These are phyloP conservation scores for Mormyrus hasselquistii DNA, from an alignment of 2,797 vertebrate species.

Conservation along the genomic window DNA sequence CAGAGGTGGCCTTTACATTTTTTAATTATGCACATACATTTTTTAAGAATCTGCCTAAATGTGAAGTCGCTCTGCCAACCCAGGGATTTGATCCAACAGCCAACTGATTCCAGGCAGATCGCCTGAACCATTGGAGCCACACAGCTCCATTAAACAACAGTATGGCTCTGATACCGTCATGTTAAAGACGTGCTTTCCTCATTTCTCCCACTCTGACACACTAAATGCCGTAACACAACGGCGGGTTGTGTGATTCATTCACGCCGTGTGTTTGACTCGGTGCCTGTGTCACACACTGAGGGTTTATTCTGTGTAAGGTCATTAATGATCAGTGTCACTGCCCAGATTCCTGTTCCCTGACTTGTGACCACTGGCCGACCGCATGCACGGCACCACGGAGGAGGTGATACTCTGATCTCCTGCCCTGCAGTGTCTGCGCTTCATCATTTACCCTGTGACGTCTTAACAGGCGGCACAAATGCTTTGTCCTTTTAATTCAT, in stretches of 20 bases:
- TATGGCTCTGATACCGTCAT: not conserved
- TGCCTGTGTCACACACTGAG: not conserved
- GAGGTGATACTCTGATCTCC: not conserved
- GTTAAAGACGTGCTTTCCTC: not conserved
- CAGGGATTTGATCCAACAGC: not conserved
- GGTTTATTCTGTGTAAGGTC: not conserved
- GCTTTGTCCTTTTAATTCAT: not conserved
- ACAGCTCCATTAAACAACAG: not conserved
- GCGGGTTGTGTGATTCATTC: not conserved
- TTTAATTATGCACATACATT: not conserved
- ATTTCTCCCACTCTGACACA: not conserved
- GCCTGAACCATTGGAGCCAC: not conserved
- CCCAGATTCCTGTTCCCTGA: not conserved
- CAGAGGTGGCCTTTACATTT: not conserved
- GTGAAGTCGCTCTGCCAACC: not conserved
- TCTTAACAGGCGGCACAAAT: not conserved
- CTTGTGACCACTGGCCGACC: not conserved
- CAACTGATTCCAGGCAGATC: not conserved
- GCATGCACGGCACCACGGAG: not conserved
- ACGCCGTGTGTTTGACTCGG: not conserved
- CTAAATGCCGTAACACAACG: not conserved
- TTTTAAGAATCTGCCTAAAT: not conserved
- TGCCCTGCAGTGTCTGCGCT: not conserved
- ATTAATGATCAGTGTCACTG: not conserved
- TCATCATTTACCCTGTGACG: not conserved